Percentiles rank a stretch among this genome's conserved stretches.
Conservation (phyloP, 2,888 invertebrate species). For the Xestia c-nigrum region DNA sequence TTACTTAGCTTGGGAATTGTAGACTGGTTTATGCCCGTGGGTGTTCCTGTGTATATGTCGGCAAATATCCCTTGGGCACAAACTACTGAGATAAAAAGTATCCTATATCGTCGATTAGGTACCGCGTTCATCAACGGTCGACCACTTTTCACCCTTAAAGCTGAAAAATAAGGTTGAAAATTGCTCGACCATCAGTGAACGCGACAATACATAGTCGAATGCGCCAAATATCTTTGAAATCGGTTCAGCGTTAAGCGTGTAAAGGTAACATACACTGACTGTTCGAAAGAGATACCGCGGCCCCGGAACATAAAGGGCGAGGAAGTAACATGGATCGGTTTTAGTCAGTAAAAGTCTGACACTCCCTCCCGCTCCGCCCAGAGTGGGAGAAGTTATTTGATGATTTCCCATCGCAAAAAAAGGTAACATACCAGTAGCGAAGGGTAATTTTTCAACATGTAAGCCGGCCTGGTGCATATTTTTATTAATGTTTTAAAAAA, state of each 20-base stretch:
- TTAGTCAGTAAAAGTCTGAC: no score
- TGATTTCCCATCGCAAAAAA: no score
- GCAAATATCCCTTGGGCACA: neutral
- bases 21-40: neutral
- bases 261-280: neutral
- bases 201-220: neutral
- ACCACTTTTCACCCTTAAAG: neutral
- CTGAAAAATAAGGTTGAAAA: neutral
- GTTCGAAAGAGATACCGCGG: no score
- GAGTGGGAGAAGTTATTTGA: no score
- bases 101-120: neutral
- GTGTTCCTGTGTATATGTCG: neutral
- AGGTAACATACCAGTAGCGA: no score
- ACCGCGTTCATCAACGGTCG: no score
- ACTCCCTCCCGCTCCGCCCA: no score
- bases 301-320: no score
- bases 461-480: no score
- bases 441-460: no score
- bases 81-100: neutral
- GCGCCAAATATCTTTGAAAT: neutral
- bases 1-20: slow-evolving; percentile 8
- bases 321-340: no score
- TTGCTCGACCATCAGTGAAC: neutral
- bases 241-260: neutral
- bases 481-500: no score